Base-by-base conservation (phyloP, 2,888 invertebrate genomes). In the Spodoptera exigua region DNA sequence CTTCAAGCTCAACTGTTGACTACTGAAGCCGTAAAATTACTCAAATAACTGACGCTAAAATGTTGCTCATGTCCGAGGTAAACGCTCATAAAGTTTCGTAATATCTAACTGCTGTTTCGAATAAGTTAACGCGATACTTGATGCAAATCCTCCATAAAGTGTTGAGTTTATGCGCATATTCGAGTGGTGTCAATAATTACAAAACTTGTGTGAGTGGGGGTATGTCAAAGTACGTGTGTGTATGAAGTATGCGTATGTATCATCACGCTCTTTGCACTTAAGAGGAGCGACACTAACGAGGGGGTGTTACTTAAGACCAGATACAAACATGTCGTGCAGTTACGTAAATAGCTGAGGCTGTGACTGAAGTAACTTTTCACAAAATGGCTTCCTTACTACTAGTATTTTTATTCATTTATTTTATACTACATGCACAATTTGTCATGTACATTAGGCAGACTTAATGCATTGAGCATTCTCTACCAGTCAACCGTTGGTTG, bases 191-290 rank as follows among this genome's bases (percentile, higher is more conserved):
- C 53, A 68, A 59, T 59, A 32, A 61, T 58, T 58, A 53, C 48
- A 66, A 65, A 66, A 59, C 35, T 55, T 51, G 10, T 51, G 10
- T 39, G 10, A 16, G 21, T 40, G 12, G 21, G 36, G 12, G 11
- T 14, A n/a, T 44, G 12, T 48, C 37, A 37, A 18, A 36, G 45
- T 53, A 37, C 14, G 21, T 17, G 46, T 46, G 13, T 43, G 37
- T 62, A 39, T 36, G 45, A 14, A n/a, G 10, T 67, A 37, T 52
- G 45, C 48, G 54, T 70, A 68, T 71, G 71, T 71, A 68, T 57
- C 35, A 58, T 55, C 71, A 71, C 71, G 70, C 53, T 41, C 60
- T 60, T 52, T 60, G 41, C 68, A 51, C 63, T 63, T 49, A 62
- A 46, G 60, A 48, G 71, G 47, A 57, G 27, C 59, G 53, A 62